Evolutionary conservation across 1,140 invertebrate species (phyloP).

Genomic region (Bombus cullumanus): DNA sequence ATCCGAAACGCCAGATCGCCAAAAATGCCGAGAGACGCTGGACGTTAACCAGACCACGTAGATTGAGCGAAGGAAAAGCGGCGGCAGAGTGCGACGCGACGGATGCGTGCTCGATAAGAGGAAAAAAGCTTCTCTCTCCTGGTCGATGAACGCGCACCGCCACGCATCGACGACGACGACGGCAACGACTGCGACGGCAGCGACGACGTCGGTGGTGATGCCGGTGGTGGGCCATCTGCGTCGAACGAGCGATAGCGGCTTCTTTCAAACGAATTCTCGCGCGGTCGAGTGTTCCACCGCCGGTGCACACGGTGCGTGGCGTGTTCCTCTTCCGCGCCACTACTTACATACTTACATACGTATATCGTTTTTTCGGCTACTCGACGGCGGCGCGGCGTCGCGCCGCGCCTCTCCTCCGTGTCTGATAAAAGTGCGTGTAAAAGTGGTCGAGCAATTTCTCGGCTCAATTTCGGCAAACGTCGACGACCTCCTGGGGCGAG

Average conservation of each 20-base stretch:
- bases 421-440: not conserved
- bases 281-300: slow-evolving; percentile 69
- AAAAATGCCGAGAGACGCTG: no score
- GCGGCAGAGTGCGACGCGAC: not conserved
- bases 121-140: slow-evolving; percentile 44
- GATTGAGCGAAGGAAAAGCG: slow-evolving; percentile 1
- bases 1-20: no score
- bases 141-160: slow-evolving; percentile 18
- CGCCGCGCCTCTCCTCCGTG: no score
- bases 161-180: not conserved
- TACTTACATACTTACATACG: not conserved
- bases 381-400: not conserved
- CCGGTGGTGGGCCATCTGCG: slow-evolving; percentile 74
- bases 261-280: slow-evolving; percentile 68
- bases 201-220: slow-evolving; percentile 1
- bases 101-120: slow-evolving; percentile 9
- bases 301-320: slow-evolving; percentile 3
- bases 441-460: no score
- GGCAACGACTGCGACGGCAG: not conserved
- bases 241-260: slow-evolving; percentile 75
- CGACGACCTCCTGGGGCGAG: no score
- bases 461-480: no score
- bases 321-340: slow-evolving; percentile 9
- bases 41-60: slow-evolving; percentile 33
- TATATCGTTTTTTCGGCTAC: not conserved